Evolutionary conservation across 2,888 invertebrate genomes (phyloP).

Genomic region (Agelastica alni): DNA sequence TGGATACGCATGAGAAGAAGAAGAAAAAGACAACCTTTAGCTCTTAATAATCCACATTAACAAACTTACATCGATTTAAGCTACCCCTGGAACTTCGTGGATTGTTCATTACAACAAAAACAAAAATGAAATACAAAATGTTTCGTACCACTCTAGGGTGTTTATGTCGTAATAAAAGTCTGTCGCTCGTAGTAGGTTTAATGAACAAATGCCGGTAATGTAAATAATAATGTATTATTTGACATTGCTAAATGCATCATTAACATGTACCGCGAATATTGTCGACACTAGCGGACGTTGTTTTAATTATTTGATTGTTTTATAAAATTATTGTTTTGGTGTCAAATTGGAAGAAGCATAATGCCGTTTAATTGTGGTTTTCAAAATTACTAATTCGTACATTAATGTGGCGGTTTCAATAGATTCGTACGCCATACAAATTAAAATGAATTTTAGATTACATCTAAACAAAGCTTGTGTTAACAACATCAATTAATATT

Average conservation of each 20-base stretch:
- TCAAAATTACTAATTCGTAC: constrained; percentile 9
- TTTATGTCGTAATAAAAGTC: too few species aligned
- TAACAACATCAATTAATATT: too few species aligned
- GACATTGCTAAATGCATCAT: constrained; percentile 25
- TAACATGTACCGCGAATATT: constrained; percentile 24
- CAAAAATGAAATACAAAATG: too few species aligned
- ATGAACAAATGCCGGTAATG: constrained; percentile 6
- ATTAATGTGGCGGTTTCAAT: constrained; percentile 3
- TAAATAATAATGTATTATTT: constrained; percentile 21
- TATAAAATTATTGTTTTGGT: constrained; percentile 7
- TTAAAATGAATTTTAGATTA: too few species aligned
- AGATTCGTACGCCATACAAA: not conserved
- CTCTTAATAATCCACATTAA: too few species aligned
- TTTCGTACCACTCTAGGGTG: too few species aligned
- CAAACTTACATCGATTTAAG: too few species aligned
- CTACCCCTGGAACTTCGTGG: too few species aligned
- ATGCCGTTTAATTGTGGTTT: constrained; percentile 13
- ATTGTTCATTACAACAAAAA: too few species aligned
- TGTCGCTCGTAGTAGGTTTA: not conserved
- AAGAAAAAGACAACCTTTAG: too few species aligned
- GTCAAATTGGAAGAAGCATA: constrained; percentile 12
- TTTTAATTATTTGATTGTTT: constrained; percentile 28
- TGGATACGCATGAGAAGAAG: too few species aligned
- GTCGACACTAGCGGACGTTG: constrained; percentile 20
- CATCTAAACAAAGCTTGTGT: too few species aligned